Conservation (phyloP, 2,113 vertebrate genomes). For the Antechinus stuartii region DNA sequence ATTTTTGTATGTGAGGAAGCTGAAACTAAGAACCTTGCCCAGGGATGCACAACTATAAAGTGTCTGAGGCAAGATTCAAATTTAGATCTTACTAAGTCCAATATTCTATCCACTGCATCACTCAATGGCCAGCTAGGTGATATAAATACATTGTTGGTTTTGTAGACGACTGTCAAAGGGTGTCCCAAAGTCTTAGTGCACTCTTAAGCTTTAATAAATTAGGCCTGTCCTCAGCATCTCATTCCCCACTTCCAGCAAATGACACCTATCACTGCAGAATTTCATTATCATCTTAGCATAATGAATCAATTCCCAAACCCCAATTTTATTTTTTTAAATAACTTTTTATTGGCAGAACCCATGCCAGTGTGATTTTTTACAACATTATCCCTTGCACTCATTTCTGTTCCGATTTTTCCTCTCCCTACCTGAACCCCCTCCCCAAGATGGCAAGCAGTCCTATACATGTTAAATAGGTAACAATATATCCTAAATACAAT, state of each 20-base stretch:
- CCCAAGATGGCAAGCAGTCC: too few species aligned
- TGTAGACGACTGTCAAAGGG: background rate
- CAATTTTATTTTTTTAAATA: too few species aligned
- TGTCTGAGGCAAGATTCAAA: background rate
- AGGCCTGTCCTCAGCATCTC: background rate
- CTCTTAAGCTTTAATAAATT: background rate
- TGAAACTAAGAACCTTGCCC: background rate
- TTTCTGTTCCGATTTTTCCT: too few species aligned
- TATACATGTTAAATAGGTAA: too few species aligned
- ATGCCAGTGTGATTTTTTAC: too few species aligned
- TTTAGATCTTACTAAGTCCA: background rate
- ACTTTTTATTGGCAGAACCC: too few species aligned
- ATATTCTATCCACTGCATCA: background rate
- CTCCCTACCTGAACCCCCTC: too few species aligned
- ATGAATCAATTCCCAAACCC: background rate
- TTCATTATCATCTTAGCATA: background rate
- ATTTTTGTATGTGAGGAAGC: background rate
- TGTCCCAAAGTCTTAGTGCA: background rate
- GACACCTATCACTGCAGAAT: background rate
- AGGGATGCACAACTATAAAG: background rate
- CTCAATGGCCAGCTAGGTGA: background rate
- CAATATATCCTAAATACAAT: too few species aligned
- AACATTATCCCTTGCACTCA: too few species aligned
- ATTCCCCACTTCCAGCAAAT: background rate
- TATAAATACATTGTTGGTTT: background rate